Percentiles rank a stretch among this genome's conserved stretches.
phyloP scores from a whole-genome alignment of 2,888 invertebrate genomes.

The Cosmorhoe ocellata region DNA sequence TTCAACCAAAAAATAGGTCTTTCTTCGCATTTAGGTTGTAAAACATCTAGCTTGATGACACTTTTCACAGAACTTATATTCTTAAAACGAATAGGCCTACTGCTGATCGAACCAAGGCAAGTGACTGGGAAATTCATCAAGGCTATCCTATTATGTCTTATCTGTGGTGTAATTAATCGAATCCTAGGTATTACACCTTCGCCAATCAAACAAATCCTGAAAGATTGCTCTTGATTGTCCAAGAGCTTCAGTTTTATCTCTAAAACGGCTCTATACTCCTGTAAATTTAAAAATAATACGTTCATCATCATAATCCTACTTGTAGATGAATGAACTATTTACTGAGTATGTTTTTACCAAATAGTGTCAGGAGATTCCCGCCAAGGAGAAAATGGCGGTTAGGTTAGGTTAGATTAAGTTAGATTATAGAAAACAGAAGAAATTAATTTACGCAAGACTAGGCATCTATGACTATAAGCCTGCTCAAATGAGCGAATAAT shows the following conservation, averaged over 20 bases:
- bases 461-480: too few species aligned
- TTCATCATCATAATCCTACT: too few species aligned
- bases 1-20: slow-evolving; percentile 65
- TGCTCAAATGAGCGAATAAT: too few species aligned
- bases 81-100: slow-evolving; percentile 57
- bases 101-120: slow-evolving; percentile 64
- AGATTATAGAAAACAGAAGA: too few species aligned
- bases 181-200: slow-evolving; percentile 75
- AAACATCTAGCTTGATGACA: slow-evolving; percentile 49
- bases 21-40: slow-evolving; percentile 45
- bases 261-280: slow-evolving; percentile 73
- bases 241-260: slow-evolving; percentile 69
- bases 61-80: slow-evolving; percentile 63
- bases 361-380: too few species aligned
- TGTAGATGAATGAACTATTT: too few species aligned
- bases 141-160: slow-evolving; percentile 52
- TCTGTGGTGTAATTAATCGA: slow-evolving; percentile 51
- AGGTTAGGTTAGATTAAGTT: too few species aligned
- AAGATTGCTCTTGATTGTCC: slow-evolving; percentile 64
- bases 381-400: too few species aligned
- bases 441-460: too few species aligned
- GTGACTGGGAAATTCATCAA: slow-evolving; percentile 64
- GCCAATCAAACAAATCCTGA: slow-evolving; percentile 70
- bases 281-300: slow-evolving; percentile 29
- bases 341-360: too few species aligned